These are phyloP conservation scores for Oryzias javanicus DNA, from an alignment of 2,113 vertebrate genomes.

Conservation along the genomic window DNA sequence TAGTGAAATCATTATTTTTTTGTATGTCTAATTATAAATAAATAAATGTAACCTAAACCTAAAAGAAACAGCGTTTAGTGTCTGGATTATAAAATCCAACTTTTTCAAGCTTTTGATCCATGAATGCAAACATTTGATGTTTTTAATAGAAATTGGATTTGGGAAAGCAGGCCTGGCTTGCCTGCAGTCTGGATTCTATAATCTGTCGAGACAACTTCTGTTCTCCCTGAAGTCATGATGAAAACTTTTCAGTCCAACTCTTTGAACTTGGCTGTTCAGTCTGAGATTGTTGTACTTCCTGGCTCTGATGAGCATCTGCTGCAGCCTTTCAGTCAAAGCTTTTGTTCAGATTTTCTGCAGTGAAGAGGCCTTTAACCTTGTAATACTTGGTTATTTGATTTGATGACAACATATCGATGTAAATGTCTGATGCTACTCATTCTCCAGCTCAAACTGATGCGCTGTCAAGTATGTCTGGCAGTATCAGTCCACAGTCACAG, in stretches of 20 bases:
- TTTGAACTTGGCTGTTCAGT: not conserved
- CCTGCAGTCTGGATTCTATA: slow-evolving; percentile 5
- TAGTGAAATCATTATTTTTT: no score
- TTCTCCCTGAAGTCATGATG: not conserved
- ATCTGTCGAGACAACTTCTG: not conserved
- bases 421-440: slow-evolving; percentile 6
- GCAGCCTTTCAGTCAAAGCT: not conserved
- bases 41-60: no score
- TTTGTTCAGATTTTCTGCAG: not conserved
- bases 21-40: no score
- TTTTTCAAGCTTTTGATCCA: no score
- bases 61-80: no score
- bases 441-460: slow-evolving; percentile 7
- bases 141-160: not conserved
- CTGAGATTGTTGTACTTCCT: not conserved
- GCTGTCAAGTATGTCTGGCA: slow-evolving; percentile 24
- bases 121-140: no score
- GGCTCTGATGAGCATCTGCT: not conserved
- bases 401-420: slow-evolving; percentile 4
- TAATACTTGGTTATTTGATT: not conserved
- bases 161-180: not conserved
- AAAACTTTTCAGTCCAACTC: not conserved
- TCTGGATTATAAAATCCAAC: no score
- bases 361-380: not conserved
- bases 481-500: slow-evolving; percentile 34